These are phyloP conservation scores for Linnaemya vulpina DNA, from an alignment of 2,888 invertebrate species.

Conservation along the genomic window DNA sequence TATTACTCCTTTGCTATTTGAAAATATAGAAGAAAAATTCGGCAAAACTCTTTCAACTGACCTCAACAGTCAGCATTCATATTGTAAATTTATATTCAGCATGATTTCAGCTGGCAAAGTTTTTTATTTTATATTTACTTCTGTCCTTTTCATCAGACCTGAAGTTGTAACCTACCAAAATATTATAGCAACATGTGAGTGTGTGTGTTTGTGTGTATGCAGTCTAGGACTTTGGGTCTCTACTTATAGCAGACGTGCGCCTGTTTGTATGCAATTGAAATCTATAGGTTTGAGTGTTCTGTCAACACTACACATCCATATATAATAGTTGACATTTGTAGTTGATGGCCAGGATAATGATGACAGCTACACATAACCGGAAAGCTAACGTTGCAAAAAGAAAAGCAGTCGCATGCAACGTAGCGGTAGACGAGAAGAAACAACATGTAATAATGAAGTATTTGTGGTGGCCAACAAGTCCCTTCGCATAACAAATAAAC, in stretches of 20 bases:
- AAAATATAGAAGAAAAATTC: neutral
- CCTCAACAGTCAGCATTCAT: slow-evolving; percentile 20
- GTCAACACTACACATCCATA: slow-evolving; percentile 76
- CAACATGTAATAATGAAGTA: slow-evolving; percentile 39
- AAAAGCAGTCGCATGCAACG: slow-evolving; percentile 11
- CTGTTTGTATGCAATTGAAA: slow-evolving; percentile 44
- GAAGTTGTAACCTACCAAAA: slow-evolving; percentile 49
- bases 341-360: slow-evolving; percentile 81
- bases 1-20: neutral
- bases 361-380: slow-evolving; percentile 75
- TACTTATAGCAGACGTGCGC: neutral
- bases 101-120: slow-evolving; percentile 34
- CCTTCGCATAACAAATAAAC: slow-evolving; percentile 17
- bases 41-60: slow-evolving; percentile 29
- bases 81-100: slow-evolving; percentile 4
- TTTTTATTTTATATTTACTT: slow-evolving; percentile 32
- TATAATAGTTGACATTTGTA: slow-evolving; percentile 78
- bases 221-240: neutral
- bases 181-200: neutral
- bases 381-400: slow-evolving; percentile 57
- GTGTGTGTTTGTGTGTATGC: slow-evolving; percentile 7
- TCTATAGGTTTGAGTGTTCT: slow-evolving; percentile 78
- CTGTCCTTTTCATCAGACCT: slow-evolving; percentile 36
- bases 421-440: slow-evolving; percentile 31
- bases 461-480: slow-evolving; percentile 27